Conservation (phyloP, 2,113 vertebrate species). For the Myocastor coypus region DNA sequence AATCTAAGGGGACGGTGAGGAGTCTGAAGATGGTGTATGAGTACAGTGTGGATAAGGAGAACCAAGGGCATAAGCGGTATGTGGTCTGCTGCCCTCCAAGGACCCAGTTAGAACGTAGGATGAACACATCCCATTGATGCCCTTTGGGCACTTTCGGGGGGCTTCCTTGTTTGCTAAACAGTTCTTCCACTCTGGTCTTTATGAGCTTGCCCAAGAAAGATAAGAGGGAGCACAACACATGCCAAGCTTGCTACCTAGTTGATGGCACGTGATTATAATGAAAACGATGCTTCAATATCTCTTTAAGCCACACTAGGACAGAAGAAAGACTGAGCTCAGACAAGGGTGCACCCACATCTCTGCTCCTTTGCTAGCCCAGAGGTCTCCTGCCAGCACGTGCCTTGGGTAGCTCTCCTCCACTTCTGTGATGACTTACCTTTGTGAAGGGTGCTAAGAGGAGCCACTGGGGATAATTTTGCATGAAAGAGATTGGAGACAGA, state of each 20-base stretch:
- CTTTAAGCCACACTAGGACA: background rate
- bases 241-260: background rate
- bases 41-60: background rate
- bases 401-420: no score
- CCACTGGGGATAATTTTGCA: background rate
- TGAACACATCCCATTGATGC: background rate
- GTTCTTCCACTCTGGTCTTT: background rate
- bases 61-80: fast-evolving
- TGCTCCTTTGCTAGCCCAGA: background rate
- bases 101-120: no score
- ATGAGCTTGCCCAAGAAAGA: background rate
- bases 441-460: background rate
- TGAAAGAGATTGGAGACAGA: background rate
- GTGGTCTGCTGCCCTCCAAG: background rate
- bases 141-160: background rate
- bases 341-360: background rate
- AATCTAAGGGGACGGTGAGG: background rate
- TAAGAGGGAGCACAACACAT: background rate
- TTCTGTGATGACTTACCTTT: background rate
- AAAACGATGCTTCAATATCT: background rate
- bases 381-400: background rate
- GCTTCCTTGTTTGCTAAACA: background rate
- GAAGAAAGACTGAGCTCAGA: background rate
- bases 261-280: background rate
- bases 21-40: fast-evolving